Conservation (phyloP, 2,113 vertebrate species). For the Hylia prasina region DNA sequence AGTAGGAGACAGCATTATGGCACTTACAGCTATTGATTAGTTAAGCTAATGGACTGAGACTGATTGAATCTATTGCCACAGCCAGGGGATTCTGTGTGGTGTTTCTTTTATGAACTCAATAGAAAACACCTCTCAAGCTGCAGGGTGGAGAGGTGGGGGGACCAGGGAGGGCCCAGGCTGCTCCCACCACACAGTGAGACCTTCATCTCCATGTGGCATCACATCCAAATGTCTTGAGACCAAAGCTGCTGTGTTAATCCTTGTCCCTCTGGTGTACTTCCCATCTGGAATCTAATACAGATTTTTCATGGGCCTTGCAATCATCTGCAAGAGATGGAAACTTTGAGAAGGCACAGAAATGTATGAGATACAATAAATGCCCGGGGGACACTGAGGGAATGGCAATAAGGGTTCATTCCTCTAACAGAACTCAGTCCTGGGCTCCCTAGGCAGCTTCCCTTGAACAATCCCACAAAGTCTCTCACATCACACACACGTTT, state of each 20-base stretch:
- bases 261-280: background rate
- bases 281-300: background rate
- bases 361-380: background rate
- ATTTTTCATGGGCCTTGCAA: background rate
- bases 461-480: background rate
- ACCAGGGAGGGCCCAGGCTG: background rate
- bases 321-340: background rate
- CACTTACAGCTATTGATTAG: conserved; percentile 60
- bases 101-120: background rate
- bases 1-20: conserved; percentile 9
- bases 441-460: background rate
- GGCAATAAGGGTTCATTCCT: background rate
- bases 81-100: background rate
- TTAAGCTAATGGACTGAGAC: conserved; percentile 57
- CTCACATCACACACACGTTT: background rate
- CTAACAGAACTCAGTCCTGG: background rate
- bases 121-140: background rate
- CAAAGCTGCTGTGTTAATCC: background rate
- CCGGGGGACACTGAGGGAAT: background rate
- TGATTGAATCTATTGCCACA: conserved; percentile 10
- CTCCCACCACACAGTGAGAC: background rate
- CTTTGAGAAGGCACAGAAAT: background rate
- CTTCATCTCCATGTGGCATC: accelerated
- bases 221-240: background rate
- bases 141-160: background rate